phyloP scores from a whole-genome alignment of 2,888 invertebrate genomes.

The Calliphora vomitoria region DNA sequence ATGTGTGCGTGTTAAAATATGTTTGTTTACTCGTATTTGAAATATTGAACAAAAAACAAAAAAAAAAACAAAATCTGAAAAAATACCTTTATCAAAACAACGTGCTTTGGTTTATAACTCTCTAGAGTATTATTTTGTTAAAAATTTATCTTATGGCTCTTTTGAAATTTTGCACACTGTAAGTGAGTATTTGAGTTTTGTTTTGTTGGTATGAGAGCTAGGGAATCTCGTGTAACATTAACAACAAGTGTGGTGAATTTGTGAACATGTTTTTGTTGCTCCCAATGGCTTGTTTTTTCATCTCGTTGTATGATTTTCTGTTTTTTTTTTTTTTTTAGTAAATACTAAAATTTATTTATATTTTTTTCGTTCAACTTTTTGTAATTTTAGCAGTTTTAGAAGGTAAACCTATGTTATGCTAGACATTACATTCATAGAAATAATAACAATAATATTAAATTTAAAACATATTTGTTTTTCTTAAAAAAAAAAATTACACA shows the following conservation, averaged over 20 bases:
- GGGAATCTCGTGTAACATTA: slow-evolving; percentile 21
- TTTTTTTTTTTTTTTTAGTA: slow-evolving; percentile 34
- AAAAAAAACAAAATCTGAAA: slow-evolving; percentile 11
- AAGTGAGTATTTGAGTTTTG: slow-evolving; percentile 14
- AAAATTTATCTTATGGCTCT: slow-evolving; percentile 10
- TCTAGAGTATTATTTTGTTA: slow-evolving; percentile 56
- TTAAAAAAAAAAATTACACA: neutral
- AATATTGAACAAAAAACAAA: neutral
- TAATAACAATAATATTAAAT: slow-evolving; percentile 20
- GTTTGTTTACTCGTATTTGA: slow-evolving; percentile 19
- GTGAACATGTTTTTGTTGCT: slow-evolving; percentile 69
- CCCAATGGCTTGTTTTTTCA: neutral
- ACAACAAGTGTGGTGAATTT: slow-evolving; percentile 73
- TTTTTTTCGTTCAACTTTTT: slow-evolving; percentile 55
- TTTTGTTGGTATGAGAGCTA: neutral
- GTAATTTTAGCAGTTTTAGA: slow-evolving; percentile 71
- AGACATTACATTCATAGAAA: neutral
- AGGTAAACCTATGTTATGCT: slow-evolving; percentile 61
- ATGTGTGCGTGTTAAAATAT: neutral
- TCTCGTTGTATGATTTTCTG: neutral
- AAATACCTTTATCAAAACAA: slow-evolving; percentile 56
- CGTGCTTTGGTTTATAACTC: slow-evolving; percentile 74
- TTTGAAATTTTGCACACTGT: neutral
- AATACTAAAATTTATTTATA: slow-evolving; percentile 39
- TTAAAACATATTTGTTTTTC: slow-evolving; percentile 9